Evolutionary conservation across 35 echinoderm and acorn worm genomes (phyloP).

Genomic region (Holothuria glaberrima): DNA sequence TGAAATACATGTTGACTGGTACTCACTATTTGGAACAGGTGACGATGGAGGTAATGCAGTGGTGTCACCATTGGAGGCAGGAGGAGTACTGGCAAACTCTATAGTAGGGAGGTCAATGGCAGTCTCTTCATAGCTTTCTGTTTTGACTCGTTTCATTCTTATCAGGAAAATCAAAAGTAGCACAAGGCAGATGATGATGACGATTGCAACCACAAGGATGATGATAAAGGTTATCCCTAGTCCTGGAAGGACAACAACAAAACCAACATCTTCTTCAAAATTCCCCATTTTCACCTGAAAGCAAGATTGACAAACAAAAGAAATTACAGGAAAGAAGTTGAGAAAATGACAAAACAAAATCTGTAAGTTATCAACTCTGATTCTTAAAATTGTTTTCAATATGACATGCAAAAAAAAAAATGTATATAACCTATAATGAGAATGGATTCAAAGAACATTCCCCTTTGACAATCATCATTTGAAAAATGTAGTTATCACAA

Average conservation of each 20-base stretch:
- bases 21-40: background rate
- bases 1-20: background rate
- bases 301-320: background rate
- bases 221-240: background rate
- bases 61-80: background rate
- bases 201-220: background rate
- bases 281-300: conserved; percentile 51
- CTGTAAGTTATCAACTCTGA: too few relatives aligned
- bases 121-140: background rate
- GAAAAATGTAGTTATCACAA: too few relatives aligned
- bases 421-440: too few relatives aligned
- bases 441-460: too few relatives aligned
- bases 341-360: too few relatives aligned
- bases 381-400: too few relatives aligned
- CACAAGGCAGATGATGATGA: conserved; percentile 8
- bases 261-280: conserved; percentile 23
- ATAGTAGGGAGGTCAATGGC: background rate
- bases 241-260: conserved; percentile 23
- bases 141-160: conserved; percentile 31
- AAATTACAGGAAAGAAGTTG: background rate
- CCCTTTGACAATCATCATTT: too few relatives aligned
- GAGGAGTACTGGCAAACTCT: background rate
- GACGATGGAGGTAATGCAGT: background rate
- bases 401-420: too few relatives aligned
- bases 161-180: conserved; percentile 11